Evolutionary conservation across 1,140 invertebrate species (phyloP), one percentile per base, ranked within the genome.

Genomic region (Drosophila ananassae): DNA sequence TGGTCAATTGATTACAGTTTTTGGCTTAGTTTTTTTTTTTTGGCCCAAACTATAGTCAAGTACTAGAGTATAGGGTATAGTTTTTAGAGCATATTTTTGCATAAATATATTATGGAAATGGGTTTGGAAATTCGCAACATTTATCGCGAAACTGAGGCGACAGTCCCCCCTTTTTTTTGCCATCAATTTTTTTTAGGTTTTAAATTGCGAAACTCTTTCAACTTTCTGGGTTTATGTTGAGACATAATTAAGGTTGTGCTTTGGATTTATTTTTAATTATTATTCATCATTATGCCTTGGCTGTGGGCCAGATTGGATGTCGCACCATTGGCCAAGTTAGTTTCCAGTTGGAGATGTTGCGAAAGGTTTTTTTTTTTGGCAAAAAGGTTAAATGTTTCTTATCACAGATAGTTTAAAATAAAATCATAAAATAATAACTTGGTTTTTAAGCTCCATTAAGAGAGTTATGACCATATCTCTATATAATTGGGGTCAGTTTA

Each of bases 181-280:
- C 52, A 77, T 69, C 52, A 57, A 48, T 9, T 17, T 79, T 73
- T 56, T 69, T 74, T 74, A 7, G 32, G n/a, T 46, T 50, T 12
- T 34, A 21, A 34, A 24, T 83, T 73, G 66, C 80, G 58, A 79
- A 56, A 83, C 39, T 37, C 32, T 73, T 63, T 55, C 44, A 37
- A 28, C 53, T 61, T 62, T 69, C 22, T 68, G 73, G 47, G 39
- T 56, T 64, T 68, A 39, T 63, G 59, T 58, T 47, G 61, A 41
- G 54, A 51, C 59, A 68, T 46, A 73, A 71, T 77, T 72, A 85
- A 60, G 64, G 58, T 76, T 61, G 74, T 21, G 13, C 44, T 61
- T 69, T 60, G 28, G 77, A 73, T 85, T 74, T 61, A 37, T 58
- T 55, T 61, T 62, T 85, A 84, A 85, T 80, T 69, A 79, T 78